These are phyloP conservation scores for Drosophila ochracea DNA, from an alignment of 2,888 invertebrate species.

Conservation along the genomic window DNA sequence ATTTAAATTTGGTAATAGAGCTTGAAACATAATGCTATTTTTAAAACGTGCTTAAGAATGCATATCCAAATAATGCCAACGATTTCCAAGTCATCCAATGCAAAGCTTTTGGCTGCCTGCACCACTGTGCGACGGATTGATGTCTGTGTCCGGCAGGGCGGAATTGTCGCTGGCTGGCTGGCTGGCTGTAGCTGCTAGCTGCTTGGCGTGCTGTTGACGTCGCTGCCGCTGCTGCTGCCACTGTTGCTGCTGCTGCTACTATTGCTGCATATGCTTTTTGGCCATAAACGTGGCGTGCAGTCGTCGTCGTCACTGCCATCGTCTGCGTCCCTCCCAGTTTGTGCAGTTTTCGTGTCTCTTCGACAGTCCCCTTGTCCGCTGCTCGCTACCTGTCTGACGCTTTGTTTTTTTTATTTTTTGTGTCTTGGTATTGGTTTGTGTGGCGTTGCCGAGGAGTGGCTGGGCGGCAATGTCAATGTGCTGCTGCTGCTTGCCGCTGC, in stretches of 20 bases:
- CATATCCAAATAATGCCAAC: not conserved
- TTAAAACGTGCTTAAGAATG: not conserved
- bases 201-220: slow-evolving; percentile 41
- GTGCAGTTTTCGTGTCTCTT: slow-evolving; percentile 43
- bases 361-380: slow-evolving; percentile 28
- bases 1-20: not conserved
- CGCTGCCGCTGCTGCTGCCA: slow-evolving; percentile 16
- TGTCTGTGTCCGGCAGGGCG: slow-evolving; percentile 64
- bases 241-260: slow-evolving; percentile 19
- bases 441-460: slow-evolving; percentile 57
- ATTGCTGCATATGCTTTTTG: slow-evolving; percentile 67
- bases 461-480: slow-evolving; percentile 78
- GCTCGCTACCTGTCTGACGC: slow-evolving; percentile 70
- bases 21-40: not conserved
- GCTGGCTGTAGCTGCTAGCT: slow-evolving; percentile 29
- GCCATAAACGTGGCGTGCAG: slow-evolving; percentile 63
- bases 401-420: slow-evolving; percentile 50
- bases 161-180: slow-evolving; percentile 47
- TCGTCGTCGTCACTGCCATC: slow-evolving; percentile 41
- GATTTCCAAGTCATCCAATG: not conserved
- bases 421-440: slow-evolving; percentile 50
- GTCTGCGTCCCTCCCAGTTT: slow-evolving; percentile 23
- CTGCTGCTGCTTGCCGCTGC: slow-evolving; percentile 38
- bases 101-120: slow-evolving; percentile 10
- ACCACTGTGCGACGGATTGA: slow-evolving; percentile 61